These are phyloP conservation scores for Petrocephalus schoutedeni DNA, from an alignment of 2,797 vertebrate genomes.

Conservation along the genomic window DNA sequence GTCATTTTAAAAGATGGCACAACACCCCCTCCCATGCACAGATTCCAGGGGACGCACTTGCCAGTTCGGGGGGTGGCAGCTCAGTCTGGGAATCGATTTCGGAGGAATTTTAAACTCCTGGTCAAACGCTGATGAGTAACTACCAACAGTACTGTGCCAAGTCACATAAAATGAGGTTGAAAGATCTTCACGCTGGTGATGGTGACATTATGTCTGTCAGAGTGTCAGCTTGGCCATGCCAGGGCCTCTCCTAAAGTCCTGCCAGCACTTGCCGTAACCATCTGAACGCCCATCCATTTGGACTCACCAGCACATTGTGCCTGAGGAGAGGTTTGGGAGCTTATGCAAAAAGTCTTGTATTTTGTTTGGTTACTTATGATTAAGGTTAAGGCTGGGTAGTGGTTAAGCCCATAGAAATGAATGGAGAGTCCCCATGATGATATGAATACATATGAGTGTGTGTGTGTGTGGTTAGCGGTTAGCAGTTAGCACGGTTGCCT, in stretches of 20 bases:
- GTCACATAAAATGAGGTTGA: neutral
- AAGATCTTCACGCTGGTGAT: neutral
- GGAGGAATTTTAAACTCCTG: neutral
- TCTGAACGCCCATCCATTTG: neutral
- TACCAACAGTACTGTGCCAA: neutral
- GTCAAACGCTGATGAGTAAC: neutral
- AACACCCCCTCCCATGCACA: neutral
- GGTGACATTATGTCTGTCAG: neutral
- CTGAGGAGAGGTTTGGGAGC: neutral
- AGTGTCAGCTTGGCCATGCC: neutral
- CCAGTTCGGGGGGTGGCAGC: neutral
- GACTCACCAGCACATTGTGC: neutral
- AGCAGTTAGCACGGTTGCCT: too few relatives aligned
- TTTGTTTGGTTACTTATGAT: too few relatives aligned
- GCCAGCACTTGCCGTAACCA: neutral
- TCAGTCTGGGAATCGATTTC: neutral
- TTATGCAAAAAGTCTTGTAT: neutral
- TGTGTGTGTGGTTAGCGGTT: too few relatives aligned
- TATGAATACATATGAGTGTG: too few relatives aligned
- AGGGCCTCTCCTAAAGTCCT: neutral
- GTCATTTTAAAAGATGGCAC: neutral
- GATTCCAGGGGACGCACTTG: neutral
- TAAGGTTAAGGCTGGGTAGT: too few relatives aligned
- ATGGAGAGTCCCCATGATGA: too few relatives aligned
- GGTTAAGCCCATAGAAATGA: too few relatives aligned